Percentiles rank a stretch among this genome's conserved stretches.
Conservation (phyloP, 2,113 vertebrate genomes). For the Nesoenas mayeri region DNA sequence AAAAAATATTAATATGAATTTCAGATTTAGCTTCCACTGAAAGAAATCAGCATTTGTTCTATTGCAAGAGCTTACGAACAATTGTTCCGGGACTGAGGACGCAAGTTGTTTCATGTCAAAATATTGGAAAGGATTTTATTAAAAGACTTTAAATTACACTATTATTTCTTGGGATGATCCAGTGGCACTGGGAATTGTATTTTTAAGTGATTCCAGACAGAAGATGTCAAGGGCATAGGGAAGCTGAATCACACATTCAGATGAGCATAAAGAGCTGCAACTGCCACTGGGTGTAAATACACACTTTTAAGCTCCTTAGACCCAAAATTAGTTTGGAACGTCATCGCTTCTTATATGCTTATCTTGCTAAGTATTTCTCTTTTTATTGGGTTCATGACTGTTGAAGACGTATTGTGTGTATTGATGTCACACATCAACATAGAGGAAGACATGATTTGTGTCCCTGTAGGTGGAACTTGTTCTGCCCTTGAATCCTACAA, state of each 20-base stretch:
- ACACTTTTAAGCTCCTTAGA: neutral
- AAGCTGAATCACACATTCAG: neutral
- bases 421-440: neutral
- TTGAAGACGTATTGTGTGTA: neutral
- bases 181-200: neutral
- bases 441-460: neutral
- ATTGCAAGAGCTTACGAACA: neutral
- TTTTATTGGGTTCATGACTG: neutral
- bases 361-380: neutral
- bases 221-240: neutral
- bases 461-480: neutral
- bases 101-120: neutral
- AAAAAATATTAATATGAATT: neutral
- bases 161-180: neutral
- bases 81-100: neutral
- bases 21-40: neutral
- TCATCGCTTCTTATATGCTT: neutral
- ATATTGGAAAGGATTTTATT: neutral
- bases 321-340: neutral
- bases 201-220: neutral
- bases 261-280: neutral
- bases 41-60: neutral
- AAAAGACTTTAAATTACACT: neutral
- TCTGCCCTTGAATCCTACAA: neutral
- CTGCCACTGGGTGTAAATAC: neutral